Conservation (phyloP, 2,113 vertebrate genomes). For the Mormyrus iriodes region DNA sequence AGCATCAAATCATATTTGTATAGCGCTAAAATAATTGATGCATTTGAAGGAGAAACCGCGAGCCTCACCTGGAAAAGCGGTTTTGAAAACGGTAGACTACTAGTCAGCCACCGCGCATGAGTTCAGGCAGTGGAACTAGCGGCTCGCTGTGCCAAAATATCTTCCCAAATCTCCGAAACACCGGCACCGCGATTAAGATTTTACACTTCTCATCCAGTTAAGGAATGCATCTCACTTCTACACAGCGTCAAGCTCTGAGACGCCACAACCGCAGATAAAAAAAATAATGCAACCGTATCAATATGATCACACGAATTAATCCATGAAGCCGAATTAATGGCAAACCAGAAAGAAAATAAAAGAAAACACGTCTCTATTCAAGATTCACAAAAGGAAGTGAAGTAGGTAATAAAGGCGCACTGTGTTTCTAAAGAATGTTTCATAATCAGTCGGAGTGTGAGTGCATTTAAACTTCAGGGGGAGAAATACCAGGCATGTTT, state of each 20-base stretch:
- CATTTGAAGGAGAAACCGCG: conserved; percentile 34
- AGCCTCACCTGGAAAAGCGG: neutral
- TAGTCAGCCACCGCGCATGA: conserved; percentile 36
- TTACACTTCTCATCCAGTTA: conserved; percentile 41
- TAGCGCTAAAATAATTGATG: conserved; percentile 40
- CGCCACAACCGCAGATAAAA: conserved; percentile 33
- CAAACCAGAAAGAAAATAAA: neutral
- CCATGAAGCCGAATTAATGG: neutral
- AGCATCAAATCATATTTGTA: conserved; percentile 41
- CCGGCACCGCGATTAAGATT: conserved; percentile 42
- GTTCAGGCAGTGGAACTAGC: neutral
- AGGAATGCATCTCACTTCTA: conserved; percentile 38
- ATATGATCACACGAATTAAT: neutral
- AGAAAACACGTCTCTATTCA: neutral
- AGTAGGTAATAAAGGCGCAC: neutral
- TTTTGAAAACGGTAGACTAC: conserved; percentile 23
- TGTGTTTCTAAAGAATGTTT: neutral
- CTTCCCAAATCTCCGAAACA: conserved; percentile 49
- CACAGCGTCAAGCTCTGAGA: conserved; percentile 37
- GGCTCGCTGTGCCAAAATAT: conserved; percentile 40
- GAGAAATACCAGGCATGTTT: neutral
- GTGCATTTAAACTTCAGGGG: neutral
- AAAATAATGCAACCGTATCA: neutral
- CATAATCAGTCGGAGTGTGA: neutral
- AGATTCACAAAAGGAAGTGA: neutral